phyloP scores from a whole-genome alignment of 2,888 invertebrate genomes.

The Clanis bilineata region DNA sequence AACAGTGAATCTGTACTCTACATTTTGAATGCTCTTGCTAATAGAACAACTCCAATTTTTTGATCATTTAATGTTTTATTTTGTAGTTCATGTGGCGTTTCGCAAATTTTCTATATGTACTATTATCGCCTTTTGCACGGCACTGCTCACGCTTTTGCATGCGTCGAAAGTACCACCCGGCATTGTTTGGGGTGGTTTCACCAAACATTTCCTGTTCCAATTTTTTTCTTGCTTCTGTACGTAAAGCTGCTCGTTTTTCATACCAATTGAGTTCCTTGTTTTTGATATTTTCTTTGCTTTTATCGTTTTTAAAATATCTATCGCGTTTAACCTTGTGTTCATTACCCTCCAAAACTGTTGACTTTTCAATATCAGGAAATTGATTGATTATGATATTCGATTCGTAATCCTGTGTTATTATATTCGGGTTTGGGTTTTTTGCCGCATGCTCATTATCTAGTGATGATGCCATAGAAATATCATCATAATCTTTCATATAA shows the following conservation, averaged over 20 bases:
- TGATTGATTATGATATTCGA: background rate
- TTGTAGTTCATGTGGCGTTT: slow-evolving; percentile 68
- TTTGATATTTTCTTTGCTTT: slow-evolving; percentile 28
- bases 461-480: slow-evolving; percentile 50
- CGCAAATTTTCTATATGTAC: slow-evolving; percentile 54
- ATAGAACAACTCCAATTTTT: background rate
- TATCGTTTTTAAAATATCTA: slow-evolving; percentile 24
- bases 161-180: slow-evolving; percentile 74
- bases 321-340: slow-evolving; percentile 31
- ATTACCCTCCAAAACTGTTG: slow-evolving; percentile 15
- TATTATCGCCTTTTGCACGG: slow-evolving; percentile 63
- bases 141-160: slow-evolving; percentile 74
- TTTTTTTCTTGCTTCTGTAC: slow-evolving; percentile 64
- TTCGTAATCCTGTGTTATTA: background rate
- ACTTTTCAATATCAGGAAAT: slow-evolving; percentile 6
- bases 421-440: slow-evolving; percentile 39
- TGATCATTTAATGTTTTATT: slow-evolving; percentile 52
- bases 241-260: slow-evolving; percentile 57
- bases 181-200: slow-evolving; percentile 54
- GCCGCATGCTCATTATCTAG: slow-evolving; percentile 47
- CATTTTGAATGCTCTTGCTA: background rate
- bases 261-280: slow-evolving; percentile 56
- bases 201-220: slow-evolving; percentile 63
- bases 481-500: slow-evolving; percentile 67
- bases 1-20: slow-evolving; percentile 4